phyloP scores from a whole-genome alignment of 2,113 vertebrate species.

The Nannobrachium achirus region DNA sequence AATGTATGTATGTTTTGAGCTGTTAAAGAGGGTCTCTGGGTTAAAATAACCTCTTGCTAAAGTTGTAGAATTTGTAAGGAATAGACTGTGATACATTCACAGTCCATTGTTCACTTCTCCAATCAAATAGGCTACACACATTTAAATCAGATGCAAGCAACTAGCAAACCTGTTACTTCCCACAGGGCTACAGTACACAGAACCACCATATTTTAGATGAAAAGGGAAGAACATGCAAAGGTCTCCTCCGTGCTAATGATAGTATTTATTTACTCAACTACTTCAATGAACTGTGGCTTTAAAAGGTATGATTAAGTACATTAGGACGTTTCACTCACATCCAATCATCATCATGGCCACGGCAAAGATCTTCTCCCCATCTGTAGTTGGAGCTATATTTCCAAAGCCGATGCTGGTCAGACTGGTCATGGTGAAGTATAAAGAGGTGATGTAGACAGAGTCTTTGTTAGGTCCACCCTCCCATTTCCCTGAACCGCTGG shows the following conservation, averaged over 20 bases:
- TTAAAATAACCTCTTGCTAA: too few relatives aligned
- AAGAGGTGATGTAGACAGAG: constrained; percentile 95
- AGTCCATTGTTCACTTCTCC: not conserved
- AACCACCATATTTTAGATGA: not conserved
- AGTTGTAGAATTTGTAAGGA: too few relatives aligned
- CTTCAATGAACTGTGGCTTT: constrained; percentile 36
- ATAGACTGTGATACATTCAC: not conserved
- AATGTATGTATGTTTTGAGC: too few relatives aligned
- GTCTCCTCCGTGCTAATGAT: constrained; percentile 37
- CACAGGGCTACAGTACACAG: not conserved
- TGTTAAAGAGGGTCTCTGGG: too few relatives aligned
- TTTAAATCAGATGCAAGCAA: not conserved
- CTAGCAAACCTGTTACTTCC: not conserved
- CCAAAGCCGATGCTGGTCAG: constrained; percentile 98
- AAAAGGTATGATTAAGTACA: constrained; percentile 38
- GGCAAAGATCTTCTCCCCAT: constrained; percentile 98
- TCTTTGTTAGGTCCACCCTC: constrained; percentile 97
- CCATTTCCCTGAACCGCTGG: constrained; percentile 90
- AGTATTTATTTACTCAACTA: constrained; percentile 37
- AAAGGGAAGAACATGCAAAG: constrained; percentile 20
- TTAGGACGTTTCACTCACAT: constrained; percentile 95
- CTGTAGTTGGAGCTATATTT: constrained; percentile 96
- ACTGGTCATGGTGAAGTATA: constrained; percentile 99
- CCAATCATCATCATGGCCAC: constrained; percentile 99
- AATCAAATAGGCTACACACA: not conserved